Conservation (phyloP, 2,888 invertebrate species). For the Sesia bembeciformis region DNA sequence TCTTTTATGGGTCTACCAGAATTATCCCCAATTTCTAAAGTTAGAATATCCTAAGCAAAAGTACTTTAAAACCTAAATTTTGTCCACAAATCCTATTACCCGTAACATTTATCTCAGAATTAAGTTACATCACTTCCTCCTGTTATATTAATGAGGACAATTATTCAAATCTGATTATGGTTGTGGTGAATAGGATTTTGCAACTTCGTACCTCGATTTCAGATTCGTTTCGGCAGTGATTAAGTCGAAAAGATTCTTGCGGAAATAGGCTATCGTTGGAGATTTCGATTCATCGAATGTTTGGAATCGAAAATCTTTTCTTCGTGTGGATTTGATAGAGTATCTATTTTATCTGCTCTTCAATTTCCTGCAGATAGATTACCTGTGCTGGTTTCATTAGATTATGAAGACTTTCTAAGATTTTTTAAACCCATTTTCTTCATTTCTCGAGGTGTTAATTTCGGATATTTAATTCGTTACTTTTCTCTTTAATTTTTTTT, state of each 20-base stretch:
- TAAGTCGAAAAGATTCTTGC: constrained; percentile 20
- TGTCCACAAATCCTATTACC: background rate
- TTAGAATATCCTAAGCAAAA: background rate
- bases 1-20: too few relatives aligned
- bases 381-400: too few relatives aligned
- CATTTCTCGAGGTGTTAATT: too few relatives aligned
- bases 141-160: background rate
- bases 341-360: too few relatives aligned
- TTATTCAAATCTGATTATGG: background rate
- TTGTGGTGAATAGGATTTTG: background rate
- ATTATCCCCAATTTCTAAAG: too few relatives aligned
- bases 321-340: background rate
- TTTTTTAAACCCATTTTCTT: too few relatives aligned
- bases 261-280: constrained; percentile 29
- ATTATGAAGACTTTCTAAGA: too few relatives aligned
- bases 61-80: background rate
- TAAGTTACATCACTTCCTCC: background rate
- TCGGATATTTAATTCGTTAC: too few relatives aligned
- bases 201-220: background rate
- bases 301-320: constrained; percentile 17
- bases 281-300: constrained; percentile 20
- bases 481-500: too few relatives aligned
- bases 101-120: background rate
- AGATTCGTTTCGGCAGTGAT: constrained; percentile 3
- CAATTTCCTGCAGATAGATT: too few relatives aligned